Percentiles rank a stretch among this genome's conserved stretches.
phyloP scores from a whole-genome alignment of 2,888 invertebrate genomes.

The Poecilobothrus nobilitatus region DNA sequence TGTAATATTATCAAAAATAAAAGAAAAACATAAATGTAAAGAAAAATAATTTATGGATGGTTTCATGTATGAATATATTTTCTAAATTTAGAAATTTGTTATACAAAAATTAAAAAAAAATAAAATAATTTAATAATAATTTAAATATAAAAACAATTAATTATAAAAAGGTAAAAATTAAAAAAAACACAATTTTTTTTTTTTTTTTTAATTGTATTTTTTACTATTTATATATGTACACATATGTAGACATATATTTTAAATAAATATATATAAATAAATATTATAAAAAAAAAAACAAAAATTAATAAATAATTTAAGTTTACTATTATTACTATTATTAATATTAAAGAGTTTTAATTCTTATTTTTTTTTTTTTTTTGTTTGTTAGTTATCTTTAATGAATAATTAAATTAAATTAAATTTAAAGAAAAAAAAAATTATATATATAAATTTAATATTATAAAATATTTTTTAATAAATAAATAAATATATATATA shows the following conservation, averaged over 20 bases:
- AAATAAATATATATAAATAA: neutral
- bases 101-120: neutral
- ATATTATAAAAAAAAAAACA: no score
- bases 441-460: neutral
- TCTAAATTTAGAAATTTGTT: neutral
- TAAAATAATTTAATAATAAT: neutral
- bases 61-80: slow-evolving; percentile 1
- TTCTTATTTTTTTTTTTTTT: neutral
- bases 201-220: slow-evolving; percentile 2
- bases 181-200: neutral
- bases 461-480: no score
- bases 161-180: neutral
- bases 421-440: neutral
- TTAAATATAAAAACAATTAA: neutral
- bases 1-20: no score
- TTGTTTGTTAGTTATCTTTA: slow-evolving; percentile 6
- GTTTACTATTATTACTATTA: slow-evolving; percentile 3
- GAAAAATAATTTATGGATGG: neutral
- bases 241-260: neutral
- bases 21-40: neutral
- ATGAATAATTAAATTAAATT: neutral
- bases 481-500: neutral
- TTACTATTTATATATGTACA: neutral
- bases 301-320: neutral
- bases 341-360: neutral